Percentiles rank a stretch among this genome's conserved stretches.
phyloP scores from a whole-genome alignment of 1,140 invertebrate genomes.

The Ceratosolen fusciceps region DNA sequence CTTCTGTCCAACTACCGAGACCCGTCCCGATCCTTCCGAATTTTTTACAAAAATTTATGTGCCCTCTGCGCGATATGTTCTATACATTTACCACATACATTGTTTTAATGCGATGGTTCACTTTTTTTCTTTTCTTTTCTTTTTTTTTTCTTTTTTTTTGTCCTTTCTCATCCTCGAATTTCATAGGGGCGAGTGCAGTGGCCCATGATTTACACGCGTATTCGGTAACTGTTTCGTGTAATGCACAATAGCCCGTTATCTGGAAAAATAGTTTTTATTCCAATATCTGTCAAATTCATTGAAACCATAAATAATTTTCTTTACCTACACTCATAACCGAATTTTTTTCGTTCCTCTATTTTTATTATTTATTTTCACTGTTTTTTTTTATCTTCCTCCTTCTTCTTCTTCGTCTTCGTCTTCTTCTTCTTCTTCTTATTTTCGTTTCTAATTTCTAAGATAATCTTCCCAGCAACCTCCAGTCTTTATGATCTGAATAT shows the following conservation, averaged over 20 bases:
- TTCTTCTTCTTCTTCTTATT: too few relatives aligned
- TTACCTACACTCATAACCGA: background rate
- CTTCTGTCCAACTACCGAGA: background rate
- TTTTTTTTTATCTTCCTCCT: too few relatives aligned
- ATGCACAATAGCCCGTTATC: conserved; percentile 28
- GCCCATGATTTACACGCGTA: conserved; percentile 39
- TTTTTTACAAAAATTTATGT: conserved; percentile 49
- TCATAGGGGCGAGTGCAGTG: background rate
- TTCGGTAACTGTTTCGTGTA: conserved; percentile 33
- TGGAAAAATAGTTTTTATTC: background rate
- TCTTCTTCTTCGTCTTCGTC: too few relatives aligned
- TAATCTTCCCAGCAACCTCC: background rate
- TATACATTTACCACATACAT: conserved; percentile 5
- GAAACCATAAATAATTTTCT: background rate
- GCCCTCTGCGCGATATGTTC: conserved; percentile 16
- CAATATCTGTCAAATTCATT: background rate
- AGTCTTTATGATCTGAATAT: too few relatives aligned
- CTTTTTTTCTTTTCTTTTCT: background rate
- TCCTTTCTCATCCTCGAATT: conserved; percentile 21
- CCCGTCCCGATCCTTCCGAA: conserved; percentile 35
- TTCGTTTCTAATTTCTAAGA: background rate
- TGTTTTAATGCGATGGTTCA: conserved; percentile 2
- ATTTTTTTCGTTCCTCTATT: too few relatives aligned
- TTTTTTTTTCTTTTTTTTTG: background rate
- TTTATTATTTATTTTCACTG: too few relatives aligned